Conservation (phyloP, 30 jellyfish, hydroid and myxozoan genomes). For the Morbakka virulenta region DNA sequence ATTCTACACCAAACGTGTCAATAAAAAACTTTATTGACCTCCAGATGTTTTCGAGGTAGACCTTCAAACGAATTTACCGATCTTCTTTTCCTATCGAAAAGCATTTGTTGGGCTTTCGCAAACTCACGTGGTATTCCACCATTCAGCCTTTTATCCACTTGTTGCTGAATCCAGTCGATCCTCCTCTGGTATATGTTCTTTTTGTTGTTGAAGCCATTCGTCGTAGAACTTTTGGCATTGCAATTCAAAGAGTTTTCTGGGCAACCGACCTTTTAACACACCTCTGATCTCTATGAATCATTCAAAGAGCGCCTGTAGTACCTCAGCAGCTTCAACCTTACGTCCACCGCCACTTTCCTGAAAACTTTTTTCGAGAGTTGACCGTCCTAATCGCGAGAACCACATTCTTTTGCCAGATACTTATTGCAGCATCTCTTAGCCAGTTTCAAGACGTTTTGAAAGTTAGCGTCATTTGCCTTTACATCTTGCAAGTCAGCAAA, state of each 20-base stretch:
- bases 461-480: no score
- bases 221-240: no score
- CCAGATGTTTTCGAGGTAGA: slow-evolving; percentile 39
- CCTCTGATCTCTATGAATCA: slow-evolving; percentile 53
- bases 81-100: slow-evolving; percentile 48
- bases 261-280: no score
- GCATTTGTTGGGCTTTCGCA: slow-evolving; percentile 67
- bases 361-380: neutral
- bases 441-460: slow-evolving; percentile 62
- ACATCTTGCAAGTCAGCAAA: no score
- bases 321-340: slow-evolving; percentile 30
- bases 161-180: slow-evolving; percentile 24
- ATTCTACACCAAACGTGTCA: slow-evolving; percentile 60
- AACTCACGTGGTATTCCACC: slow-evolving; percentile 41
- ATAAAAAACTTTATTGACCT: slow-evolving; percentile 37
- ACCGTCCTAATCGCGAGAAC: slow-evolving; percentile 16
- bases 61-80: slow-evolving; percentile 12
- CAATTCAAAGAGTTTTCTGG: no score
- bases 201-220: slow-evolving; percentile 58
- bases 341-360: slow-evolving; percentile 40
- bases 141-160: slow-evolving; percentile 54
- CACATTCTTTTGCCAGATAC: no score
- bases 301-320: slow-evolving; percentile 21
- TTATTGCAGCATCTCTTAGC: no score
- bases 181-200: neutral